Conservation (phyloP, 2,888 invertebrate genomes). For the Pheosia tremula region DNA sequence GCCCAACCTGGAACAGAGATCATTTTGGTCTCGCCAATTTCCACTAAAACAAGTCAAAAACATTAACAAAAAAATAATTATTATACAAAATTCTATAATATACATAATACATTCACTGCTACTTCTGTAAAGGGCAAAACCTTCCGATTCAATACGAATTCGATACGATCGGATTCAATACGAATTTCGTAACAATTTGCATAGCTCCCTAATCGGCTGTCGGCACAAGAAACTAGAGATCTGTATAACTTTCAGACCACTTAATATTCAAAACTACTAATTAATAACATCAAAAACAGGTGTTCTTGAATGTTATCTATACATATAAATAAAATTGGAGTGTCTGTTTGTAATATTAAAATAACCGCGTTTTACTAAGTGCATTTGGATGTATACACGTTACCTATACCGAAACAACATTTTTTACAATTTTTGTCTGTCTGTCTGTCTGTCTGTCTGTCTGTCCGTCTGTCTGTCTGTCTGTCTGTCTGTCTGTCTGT, state of each 20-base stretch:
- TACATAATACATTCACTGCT: not conserved
- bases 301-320: not conserved
- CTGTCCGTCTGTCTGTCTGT: too few relatives aligned
- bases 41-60: not conserved
- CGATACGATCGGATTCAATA: too few relatives aligned
- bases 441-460: too few relatives aligned
- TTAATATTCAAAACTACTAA: not conserved
- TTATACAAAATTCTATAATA: not conserved
- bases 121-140: not conserved
- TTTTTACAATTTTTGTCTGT: too few relatives aligned
- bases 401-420: too few relatives aligned
- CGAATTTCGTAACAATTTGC: not conserved
- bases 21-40: too few relatives aligned
- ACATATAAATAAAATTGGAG: too few relatives aligned
- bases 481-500: too few relatives aligned
- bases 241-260: not conserved
- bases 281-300: not conserved
- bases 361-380: too few relatives aligned
- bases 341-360: too few relatives aligned
- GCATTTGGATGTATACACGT: too few relatives aligned
- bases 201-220: not conserved
- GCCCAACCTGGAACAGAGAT: too few relatives aligned
- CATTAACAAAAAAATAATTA: not conserved
- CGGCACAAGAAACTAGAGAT: not conserved
- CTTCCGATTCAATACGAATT: not conserved